Evolutionary conservation across 2,888 invertebrate species (phyloP).

Genomic region (Hartigia nigra): DNA sequence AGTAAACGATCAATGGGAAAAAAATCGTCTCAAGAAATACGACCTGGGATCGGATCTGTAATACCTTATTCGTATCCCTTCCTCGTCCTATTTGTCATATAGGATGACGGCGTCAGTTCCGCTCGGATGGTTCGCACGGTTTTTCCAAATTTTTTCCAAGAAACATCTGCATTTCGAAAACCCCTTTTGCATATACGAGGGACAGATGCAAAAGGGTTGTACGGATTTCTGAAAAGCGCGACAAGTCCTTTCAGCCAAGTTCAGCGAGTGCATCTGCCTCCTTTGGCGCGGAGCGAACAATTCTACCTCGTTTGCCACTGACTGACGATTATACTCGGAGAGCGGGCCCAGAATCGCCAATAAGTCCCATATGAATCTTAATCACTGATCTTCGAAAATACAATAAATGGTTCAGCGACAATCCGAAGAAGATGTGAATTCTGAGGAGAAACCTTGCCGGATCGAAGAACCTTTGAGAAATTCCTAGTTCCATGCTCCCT

Average conservation of each 20-base stretch:
- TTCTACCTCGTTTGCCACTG: conserved; percentile 1
- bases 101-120: conserved; percentile 37
- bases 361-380: not conserved
- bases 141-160: conserved; percentile 24
- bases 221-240: conserved; percentile 10
- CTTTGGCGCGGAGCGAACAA: not conserved
- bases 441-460: not conserved
- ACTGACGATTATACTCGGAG: not conserved
- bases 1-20: not conserved
- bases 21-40: not conserved
- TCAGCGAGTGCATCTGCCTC: conserved; percentile 3
- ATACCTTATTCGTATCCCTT: not conserved
- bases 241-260: not conserved
- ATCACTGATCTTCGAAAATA: not conserved
- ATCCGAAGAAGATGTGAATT: not conserved
- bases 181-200: conserved; percentile 42
- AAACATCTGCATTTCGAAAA: conserved; percentile 56
- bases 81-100: not conserved
- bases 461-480: not conserved
- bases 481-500: not conserved
- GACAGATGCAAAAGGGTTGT: conserved; percentile 36
- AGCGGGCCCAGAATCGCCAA: not conserved
- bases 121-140: conserved; percentile 44
- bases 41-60: conserved; percentile 25
- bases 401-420: not conserved